Percentiles rank a stretch among this genome's conserved stretches.
These are phyloP conservation scores for Phyllostomus discolor DNA, from an alignment of 2,113 vertebrate genomes.

Conservation along the genomic window DNA sequence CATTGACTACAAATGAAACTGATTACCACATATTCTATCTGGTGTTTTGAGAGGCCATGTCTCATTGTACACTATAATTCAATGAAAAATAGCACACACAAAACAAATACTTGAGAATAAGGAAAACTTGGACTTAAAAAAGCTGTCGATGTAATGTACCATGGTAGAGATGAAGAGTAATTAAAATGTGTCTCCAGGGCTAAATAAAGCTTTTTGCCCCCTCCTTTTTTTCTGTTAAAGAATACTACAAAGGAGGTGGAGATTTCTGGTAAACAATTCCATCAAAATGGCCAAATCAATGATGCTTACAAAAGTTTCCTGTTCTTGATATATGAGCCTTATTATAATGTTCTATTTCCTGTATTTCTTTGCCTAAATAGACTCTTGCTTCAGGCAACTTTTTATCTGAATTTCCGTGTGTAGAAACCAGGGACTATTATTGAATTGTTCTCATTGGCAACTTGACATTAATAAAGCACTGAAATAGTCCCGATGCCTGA, in stretches of 20 bases:
- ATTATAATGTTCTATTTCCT: slow-evolving; percentile 50
- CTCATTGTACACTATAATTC: slow-evolving; percentile 33
- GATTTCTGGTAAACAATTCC: not conserved
- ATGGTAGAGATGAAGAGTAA: slow-evolving; percentile 19
- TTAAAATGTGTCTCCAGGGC: not conserved
- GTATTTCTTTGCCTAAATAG: slow-evolving; percentile 26
- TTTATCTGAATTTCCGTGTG: not conserved
- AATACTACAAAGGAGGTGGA: not conserved
- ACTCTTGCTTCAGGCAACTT: slow-evolving; percentile 40
- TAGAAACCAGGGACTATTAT: not conserved
- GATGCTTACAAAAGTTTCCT: slow-evolving; percentile 4
- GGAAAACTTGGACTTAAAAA: slow-evolving; percentile 37
- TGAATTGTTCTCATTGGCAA: not conserved
- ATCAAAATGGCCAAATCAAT: slow-evolving; percentile 30
- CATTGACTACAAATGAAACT: slow-evolving; percentile 36
- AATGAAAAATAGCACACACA: not conserved
- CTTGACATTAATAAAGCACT: slow-evolving; percentile 24
- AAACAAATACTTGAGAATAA: slow-evolving; percentile 31
- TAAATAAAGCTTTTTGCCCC: not conserved
- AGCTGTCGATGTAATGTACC: not conserved
- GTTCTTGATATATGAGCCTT: not conserved
- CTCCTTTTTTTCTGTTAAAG: not conserved
- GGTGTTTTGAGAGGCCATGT: slow-evolving; percentile 29
- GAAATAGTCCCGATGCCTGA: not conserved
- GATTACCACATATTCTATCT: slow-evolving; percentile 1